A percentile compares a stretch with the other conserved stretches of the same genome.
Evolutionary conservation across 1,140 invertebrate genomes (phyloP).

Genomic region (Steinernema feltiae): DNA sequence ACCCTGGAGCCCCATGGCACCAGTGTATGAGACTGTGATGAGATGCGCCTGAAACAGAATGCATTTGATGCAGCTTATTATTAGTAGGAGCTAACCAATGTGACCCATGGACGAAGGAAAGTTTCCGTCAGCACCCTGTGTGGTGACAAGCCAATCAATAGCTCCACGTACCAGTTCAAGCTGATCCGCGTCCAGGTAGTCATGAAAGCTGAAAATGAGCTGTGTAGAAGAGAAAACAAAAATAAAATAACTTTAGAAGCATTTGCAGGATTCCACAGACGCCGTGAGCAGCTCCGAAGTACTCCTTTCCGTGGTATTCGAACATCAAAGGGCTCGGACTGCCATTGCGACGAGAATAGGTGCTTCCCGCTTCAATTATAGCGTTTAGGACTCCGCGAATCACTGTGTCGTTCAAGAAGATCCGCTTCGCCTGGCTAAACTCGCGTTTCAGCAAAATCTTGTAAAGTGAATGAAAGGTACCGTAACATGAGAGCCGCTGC

Average conservation of each 20-base stretch:
- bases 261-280: slow-evolving; percentile 45
- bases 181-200: slow-evolving; percentile 28
- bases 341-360: slow-evolving; percentile 27
- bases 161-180: slow-evolving; percentile 32
- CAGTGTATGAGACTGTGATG: slow-evolving; percentile 78
- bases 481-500: not conserved
- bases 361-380: slow-evolving; percentile 34
- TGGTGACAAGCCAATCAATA: slow-evolving; percentile 66
- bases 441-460: not conserved
- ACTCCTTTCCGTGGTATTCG: slow-evolving; percentile 46
- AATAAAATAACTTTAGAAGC: slow-evolving; percentile 39
- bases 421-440: slow-evolving; percentile 6
- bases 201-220: slow-evolving; percentile 34
- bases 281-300: slow-evolving; percentile 50
- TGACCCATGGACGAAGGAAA: slow-evolving; percentile 75
- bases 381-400: slow-evolving; percentile 29
- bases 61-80: not conserved
- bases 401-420: not conserved
- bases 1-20: slow-evolving; percentile 88
- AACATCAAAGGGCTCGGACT: slow-evolving; percentile 42
- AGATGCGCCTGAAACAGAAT: slow-evolving; percentile 21
- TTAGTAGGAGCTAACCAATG: slow-evolving; percentile 51
- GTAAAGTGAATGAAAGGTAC: not conserved
- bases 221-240: not conserved
- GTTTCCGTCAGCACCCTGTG: slow-evolving; percentile 72